A percentile compares a stretch with the other conserved stretches of the same genome.
Evolutionary conservation across 1,140 invertebrate genomes (phyloP).

Genomic region (Diorhabda elongata): DNA sequence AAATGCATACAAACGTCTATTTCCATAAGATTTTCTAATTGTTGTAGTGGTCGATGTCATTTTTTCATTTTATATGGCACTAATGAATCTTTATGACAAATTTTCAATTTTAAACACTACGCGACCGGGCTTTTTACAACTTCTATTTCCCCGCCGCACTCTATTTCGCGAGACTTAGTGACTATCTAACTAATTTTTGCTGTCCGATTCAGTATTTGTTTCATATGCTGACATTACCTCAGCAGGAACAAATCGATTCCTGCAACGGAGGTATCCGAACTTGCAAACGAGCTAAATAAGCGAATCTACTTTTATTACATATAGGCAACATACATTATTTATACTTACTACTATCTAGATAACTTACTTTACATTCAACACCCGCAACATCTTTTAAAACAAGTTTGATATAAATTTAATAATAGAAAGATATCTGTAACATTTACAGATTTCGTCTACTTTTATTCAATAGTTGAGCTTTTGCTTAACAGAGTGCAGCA

Average conservation of each 20-base stretch:
- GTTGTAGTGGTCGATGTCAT: slow-evolving; percentile 40
- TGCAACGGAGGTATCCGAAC: slow-evolving; percentile 3
- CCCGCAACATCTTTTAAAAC: no score
- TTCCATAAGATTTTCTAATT: slow-evolving; percentile 49
- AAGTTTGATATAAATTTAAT: no score
- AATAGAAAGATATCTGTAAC: no score
- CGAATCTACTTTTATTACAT: no score
- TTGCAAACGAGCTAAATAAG: neutral
- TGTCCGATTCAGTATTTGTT: neutral
- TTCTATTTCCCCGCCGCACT: neutral
- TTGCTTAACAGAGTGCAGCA: no score
- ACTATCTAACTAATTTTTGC: neutral
- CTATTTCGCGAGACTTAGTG: neutral
- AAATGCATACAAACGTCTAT: slow-evolving; percentile 51
- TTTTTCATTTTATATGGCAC: slow-evolving; percentile 27
- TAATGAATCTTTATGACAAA: neutral
- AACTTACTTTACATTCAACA: no score
- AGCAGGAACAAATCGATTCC: slow-evolving; percentile 8
- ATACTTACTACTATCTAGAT: no score
- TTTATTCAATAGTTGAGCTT: no score
- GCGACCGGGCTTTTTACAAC: neutral
- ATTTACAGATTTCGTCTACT: no score
- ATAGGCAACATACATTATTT: no score
- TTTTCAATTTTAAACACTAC: neutral
- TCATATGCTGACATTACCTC: neutral